Evolutionary conservation across 1,140 invertebrate genomes (phyloP).

Genomic region (Brachionus calyciflorus): DNA sequence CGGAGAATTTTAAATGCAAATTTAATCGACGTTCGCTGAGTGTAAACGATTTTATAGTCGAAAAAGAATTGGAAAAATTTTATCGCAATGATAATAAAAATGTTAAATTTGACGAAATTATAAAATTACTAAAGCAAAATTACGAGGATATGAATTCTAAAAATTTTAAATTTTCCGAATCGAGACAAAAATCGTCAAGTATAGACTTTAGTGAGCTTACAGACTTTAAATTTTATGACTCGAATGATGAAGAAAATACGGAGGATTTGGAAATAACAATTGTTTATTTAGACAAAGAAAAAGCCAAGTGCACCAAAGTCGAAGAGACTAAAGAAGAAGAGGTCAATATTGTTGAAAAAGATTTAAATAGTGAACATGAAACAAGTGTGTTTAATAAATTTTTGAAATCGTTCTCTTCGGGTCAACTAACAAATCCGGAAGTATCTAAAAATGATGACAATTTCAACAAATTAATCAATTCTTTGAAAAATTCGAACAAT

Average conservation of each 20-base stretch:
- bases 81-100: too few relatives aligned
- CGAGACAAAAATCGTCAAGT: conserved; percentile 7
- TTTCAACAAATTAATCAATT: conserved; percentile 17
- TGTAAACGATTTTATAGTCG: background rate
- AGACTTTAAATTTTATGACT: background rate
- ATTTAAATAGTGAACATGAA: too few relatives aligned
- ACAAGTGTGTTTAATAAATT: conserved; percentile 27
- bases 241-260: background rate
- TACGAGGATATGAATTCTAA: background rate
- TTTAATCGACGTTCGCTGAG: conserved; percentile 6
- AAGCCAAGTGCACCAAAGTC: background rate
- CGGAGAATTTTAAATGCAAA: background rate
- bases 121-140: background rate
- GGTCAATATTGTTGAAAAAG: background rate
- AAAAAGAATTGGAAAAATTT: conserved; percentile 1
- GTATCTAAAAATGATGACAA: background rate
- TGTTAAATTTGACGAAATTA: background rate
- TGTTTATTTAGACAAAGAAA: conserved; percentile 33
- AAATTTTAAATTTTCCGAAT: background rate
- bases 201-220: background rate
- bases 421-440: background rate
- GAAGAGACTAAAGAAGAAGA: conserved; percentile 2
- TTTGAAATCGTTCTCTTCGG: conserved; percentile 1
- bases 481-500: conserved; percentile 2
- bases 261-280: conserved; percentile 33